Evolutionary conservation across 2,888 invertebrate species (phyloP).

Genomic region (Maniola hyperantus): DNA sequence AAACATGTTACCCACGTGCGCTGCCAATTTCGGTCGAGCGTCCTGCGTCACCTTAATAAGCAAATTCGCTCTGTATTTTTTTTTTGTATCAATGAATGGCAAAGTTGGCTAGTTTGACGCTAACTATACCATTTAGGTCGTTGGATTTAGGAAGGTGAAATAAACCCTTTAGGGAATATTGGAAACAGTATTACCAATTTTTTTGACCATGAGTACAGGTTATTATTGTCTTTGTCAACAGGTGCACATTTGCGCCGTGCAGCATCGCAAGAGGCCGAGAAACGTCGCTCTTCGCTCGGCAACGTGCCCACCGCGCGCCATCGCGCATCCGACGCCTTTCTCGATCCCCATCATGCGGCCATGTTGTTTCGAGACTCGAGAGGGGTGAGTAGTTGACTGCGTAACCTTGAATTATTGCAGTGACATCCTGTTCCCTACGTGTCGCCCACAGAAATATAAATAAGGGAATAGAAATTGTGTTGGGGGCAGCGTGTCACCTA

Average conservation of each 20-base stretch:
- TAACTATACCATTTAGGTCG: too few species aligned
- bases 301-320: conserved; percentile 77
- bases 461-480: neutral
- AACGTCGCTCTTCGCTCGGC: conserved; percentile 90
- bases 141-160: too few species aligned
- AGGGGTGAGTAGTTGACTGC: conserved; percentile 86
- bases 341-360: conserved; percentile 95
- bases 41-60: too few species aligned
- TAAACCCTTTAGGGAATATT: too few species aligned
- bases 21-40: too few species aligned
- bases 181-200: too few species aligned
- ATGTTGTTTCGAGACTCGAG: conserved; percentile 95
- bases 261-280: conserved; percentile 89
- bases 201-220: too few species aligned
- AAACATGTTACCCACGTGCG: too few species aligned
- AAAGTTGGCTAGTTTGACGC: too few species aligned
- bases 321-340: conserved; percentile 88
- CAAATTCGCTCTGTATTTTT: too few species aligned
- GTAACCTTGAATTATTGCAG: conserved; percentile 7
- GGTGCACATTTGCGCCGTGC: conserved; percentile 90
- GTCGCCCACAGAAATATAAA: neutral
- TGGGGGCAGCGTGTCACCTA: too few species aligned
- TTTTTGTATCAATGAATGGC: too few species aligned
- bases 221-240: conserved; percentile 57
- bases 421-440: neutral